Evolutionary conservation across 2,797 vertebrate genomes (phyloP), one percentile per base, ranked within the genome.

Genomic region (Epinephelus malabaricus): DNA sequence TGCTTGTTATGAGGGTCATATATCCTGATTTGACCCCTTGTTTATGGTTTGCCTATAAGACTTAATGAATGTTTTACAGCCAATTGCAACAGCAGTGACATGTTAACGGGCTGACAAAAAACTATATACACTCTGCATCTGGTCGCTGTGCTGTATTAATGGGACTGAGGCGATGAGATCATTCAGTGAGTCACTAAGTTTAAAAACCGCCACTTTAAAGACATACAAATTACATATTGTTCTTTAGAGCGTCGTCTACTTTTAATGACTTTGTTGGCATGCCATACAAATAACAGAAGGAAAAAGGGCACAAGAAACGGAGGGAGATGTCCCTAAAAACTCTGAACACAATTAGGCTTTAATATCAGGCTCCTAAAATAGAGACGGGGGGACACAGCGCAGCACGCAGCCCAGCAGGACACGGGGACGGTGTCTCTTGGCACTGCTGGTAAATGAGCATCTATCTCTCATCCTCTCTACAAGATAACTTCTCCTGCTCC

Each of bases 51-150:
- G 55, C 69, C 82, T 79, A 25, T 85, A 81, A 91, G 81, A 85
- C 79, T 87, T 91, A 90, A 93, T 92, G 88, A 93, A 84, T 84
- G 84, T 86, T 89, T 91, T 83, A 91, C 85, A 84, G 72, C 76
- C 86, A 60, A 69, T 78, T 67, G 75, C 60, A 69, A 78, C 65
- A 63, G 67, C 17, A 55, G 73, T 18, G 63, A 74, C 65, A 79
- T 25, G 61, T 71, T 85, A 87, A 87, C 69, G 58, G 50, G 49
- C 78, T 61, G 72, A 86, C 67, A 58, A 27, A 76, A 69, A 73
- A 74, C 58, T 18, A 59, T 25, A 53, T 4, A 25, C 50, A 69
- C 7, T 34, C 74, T 61, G 59, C 84, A 76, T 81, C 83, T 82
- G 78, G 63, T 54, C 18, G 4, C 51, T 4, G 46, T 3, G 47